Evolutionary conservation across 2,797 vertebrate species (phyloP), one percentile per base, ranked within the genome.

Genomic region (Rhyacichthys aspro): DNA sequence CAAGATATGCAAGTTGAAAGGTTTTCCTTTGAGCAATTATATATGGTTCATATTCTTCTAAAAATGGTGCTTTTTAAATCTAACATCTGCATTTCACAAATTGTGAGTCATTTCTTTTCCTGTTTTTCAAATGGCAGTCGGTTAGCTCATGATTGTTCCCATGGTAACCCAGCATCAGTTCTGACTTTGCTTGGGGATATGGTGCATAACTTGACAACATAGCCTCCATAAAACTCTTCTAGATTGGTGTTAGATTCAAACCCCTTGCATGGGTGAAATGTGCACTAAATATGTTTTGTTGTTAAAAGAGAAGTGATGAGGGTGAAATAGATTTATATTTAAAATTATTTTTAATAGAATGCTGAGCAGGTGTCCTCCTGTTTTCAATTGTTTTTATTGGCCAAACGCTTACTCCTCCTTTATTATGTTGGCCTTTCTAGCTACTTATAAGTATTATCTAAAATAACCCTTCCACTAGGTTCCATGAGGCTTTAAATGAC

Each of bases 131-230:
- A 38, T 8, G 15, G 47, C 33, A 8, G 10, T 52, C 9, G 34
- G 47, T 15, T 34, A 19, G 49, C 49, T 14, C 16, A 34, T 11
- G 16, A 38, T 38, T 37, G 49, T 52, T 52, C 49, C 49, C 49
- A 52, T 52, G 49, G 49, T 38, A 52, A 52, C 49, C 18, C 49
- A 52, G 37, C 49, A 52, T 16, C 36, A 6, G 48, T 8, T 7
- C 34, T 52, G 34, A 12, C 15, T 52, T 38, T 3, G 49, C 49
- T 52, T 9, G 7, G 17, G 49, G 49, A 11, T 38, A 19, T 17
- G 49, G 17, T 9, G 17, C 34, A 52, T 52, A 36, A 52, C 16
- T 52, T 38, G 49, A 11, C 16, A 38, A 38, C 9, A 38, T 52
- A 17, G 37, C 37, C 34, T 8, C 3, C 17, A 1, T 52, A 12